Conservation (phyloP, 2,888 invertebrate species). For the Dicyrtomina minuta region DNA sequence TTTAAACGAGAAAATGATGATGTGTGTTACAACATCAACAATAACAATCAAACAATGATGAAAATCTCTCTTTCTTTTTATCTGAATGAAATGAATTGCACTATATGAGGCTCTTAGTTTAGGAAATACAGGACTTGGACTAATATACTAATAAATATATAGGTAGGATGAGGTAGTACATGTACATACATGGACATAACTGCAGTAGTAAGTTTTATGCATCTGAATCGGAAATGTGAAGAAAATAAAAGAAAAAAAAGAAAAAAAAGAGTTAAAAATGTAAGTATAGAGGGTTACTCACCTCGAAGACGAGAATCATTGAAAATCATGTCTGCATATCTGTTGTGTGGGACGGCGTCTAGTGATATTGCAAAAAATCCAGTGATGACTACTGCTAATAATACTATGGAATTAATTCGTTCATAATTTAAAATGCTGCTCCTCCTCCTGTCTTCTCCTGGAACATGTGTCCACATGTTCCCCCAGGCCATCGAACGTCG, state of each 20-base stretch:
- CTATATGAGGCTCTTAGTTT: too few relatives aligned
- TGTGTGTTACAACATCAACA: neutral
- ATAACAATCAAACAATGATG: neutral
- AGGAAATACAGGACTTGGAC: too few relatives aligned
- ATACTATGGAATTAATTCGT: slow-evolving; percentile 16
- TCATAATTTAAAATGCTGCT: neutral
- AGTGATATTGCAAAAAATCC: slow-evolving; percentile 29
- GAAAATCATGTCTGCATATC: slow-evolving; percentile 20
- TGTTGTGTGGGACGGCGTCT: slow-evolving; percentile 19
- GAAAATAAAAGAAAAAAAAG: neutral
- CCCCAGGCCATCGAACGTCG: slow-evolving; percentile 20
- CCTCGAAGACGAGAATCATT: slow-evolving; percentile 34
- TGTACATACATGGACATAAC: too few relatives aligned
- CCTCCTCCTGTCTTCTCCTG: slow-evolving; percentile 23
- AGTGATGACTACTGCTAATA: slow-evolving; percentile 21
- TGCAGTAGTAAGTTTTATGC: too few relatives aligned
- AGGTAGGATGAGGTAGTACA: too few relatives aligned
- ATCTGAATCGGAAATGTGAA: neutral
- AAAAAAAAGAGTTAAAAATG: slow-evolving; percentile 22
- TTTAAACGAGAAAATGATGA: neutral
- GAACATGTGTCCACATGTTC: slow-evolving; percentile 33
- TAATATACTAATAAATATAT: too few relatives aligned
- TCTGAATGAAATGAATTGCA: too few relatives aligned
- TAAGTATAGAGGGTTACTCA: slow-evolving; percentile 41
- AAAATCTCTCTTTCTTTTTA: too few relatives aligned